Percentiles rank a stretch among this genome's conserved stretches.
Conservation (phyloP, 2,113 vertebrate genomes). For the Chloropsis cyanopogon region DNA sequence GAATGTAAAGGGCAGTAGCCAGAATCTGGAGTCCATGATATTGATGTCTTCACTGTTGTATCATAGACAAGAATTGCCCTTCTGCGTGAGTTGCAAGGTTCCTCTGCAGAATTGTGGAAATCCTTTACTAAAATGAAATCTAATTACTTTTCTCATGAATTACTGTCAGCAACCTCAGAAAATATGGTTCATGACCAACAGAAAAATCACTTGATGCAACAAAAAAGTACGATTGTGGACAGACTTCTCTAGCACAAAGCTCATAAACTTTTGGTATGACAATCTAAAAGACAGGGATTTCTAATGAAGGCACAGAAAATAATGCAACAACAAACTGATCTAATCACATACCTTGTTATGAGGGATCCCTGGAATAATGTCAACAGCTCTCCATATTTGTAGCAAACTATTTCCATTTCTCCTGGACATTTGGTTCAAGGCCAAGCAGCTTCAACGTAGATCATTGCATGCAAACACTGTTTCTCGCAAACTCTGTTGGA, state of each 20-base stretch:
- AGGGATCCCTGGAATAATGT: not conserved
- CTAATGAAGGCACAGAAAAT: not conserved
- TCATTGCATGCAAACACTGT: fast-evolving
- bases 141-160: not conserved
- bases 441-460: not conserved
- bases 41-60: not conserved
- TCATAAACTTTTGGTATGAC: not conserved
- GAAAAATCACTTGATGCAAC: not conserved
- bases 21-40: not conserved
- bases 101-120: not conserved
- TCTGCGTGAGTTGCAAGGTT: not conserved
- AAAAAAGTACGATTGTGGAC: fast-evolving
- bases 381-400: not conserved
- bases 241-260: not conserved
- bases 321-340: not conserved
- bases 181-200: not conserved
- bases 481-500: not conserved
- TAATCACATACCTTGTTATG: not conserved
- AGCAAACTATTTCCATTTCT: not conserved
- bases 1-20: not conserved
- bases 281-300: not conserved
- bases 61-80: not conserved
- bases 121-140: not conserved
- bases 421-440: not conserved
- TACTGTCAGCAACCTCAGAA: not conserved